Base-by-base conservation (phyloP, 2,113 vertebrate genomes). In the Mustela nigripes region DNA sequence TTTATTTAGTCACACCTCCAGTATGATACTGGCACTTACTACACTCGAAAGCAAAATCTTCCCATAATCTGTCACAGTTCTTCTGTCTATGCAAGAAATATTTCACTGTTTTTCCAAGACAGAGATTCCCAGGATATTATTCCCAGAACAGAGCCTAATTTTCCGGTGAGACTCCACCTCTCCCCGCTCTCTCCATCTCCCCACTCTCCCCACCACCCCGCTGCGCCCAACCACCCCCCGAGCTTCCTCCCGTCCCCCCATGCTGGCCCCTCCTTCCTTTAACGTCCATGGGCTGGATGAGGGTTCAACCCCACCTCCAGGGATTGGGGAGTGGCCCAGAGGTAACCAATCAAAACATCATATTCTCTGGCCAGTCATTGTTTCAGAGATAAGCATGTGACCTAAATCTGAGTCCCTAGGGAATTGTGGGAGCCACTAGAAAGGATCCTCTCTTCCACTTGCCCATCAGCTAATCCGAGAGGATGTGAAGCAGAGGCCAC, bases 11-110 rank as follows among this genome's bases (percentile, higher is more conserved):
- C 71, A 89, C 24, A 81, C 50, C n/a, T 84, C 88, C 67, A 33
- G 14, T 67, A 21, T 74, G 56, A 73, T n/a, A 83, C 80, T 62
- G 62, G 6, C 45, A 50, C 28, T 42, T 63, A 19, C 14, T 26
- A 42, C 12, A 69, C 69, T 82, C 76, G 36, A 89, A 96, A 95
- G 65, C 33, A 81, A 86, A 91, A n/a, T 65, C 33, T 94, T 78
- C 73, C 63, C 31, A 22, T 16, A 63, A 18, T 26, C 12, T 76
- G 67, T 58, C 58, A 9, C 73, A 11, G 69, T 74, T 84, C 33
- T 69, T 28, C 28, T 50, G 33, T 6, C 12, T 58, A n/a, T 48
- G 26, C 33, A 84, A 39, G 39, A 6, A 67, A 11, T 2, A 19
- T 79, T 58, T 89, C 19, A 56, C 28, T 69, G 5, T 33, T 50